Base-by-base conservation (phyloP, 2,888 invertebrate species). In the Oithona nana region DNA sequence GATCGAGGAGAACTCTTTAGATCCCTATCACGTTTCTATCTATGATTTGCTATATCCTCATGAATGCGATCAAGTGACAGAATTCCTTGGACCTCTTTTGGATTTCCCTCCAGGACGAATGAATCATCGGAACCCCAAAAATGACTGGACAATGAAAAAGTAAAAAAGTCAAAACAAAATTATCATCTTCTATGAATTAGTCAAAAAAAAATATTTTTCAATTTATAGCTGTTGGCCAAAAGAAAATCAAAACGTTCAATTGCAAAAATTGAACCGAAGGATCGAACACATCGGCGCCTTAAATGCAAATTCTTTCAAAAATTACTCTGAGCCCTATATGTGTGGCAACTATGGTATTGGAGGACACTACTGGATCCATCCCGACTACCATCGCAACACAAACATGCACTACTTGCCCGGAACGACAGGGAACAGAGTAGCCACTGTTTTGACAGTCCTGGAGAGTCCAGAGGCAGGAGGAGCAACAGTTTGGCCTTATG, bases 61-160 rank as follows among this genome's bases (percentile, higher is more conserved):
- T 2, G 59, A 59, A 28, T 59, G 59, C 24, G 50, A 59, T 28
- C 24, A 59, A 49, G 29, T 59, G 3, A 59, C 59, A 1, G 26
- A 49, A 28, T 59, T 48, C 24, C 49, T 59, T 16, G 49, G 59
- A 24, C 59, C 59, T 20, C 20, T 28, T 4, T 26, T 59, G 4
- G 59, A 48, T 50, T 48, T 59, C 50, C 59, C 59, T 49, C 59
- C 59, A 13, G 59, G 59, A 6, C 20, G 59, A 49, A 59, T 59
- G 59, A 59, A 48, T 20, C 3, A 1, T 22, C 48, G 29, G 13
- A 20, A 24, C 13, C 22, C 6, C 1, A 59, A 48, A 26, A 59
- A 59, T 59, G 59, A 59, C 28, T 59, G 59, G 59, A 59, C 59
- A n/a, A 59, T 59, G 59, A 59, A 59, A 59, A 59, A 59, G 59